Base-by-base conservation (phyloP, 2,797 vertebrate genomes). In the Arnoldichthys spilopterus region DNA sequence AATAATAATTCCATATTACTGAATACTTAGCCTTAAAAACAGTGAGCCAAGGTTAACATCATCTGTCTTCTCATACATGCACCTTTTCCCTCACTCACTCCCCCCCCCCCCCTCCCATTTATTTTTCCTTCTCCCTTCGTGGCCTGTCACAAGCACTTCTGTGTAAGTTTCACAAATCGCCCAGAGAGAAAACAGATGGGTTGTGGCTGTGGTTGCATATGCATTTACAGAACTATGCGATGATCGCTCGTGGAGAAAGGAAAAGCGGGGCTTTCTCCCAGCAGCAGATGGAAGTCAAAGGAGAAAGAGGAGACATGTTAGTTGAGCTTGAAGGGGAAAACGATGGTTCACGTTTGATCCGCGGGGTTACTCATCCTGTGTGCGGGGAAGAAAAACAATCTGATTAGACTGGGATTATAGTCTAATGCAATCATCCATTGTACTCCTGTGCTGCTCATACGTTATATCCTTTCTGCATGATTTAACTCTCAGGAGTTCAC, bases 171-270 rank as follows among this genome's bases (percentile, higher is more conserved):
- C 68, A 56, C 34, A 77, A 70, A 81, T 84, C 83, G 34, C 77
- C 71, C 77, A 1, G 40, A 86, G 87, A 84, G 84, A 85, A 89
- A 88, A 85, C 88, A 89, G 88, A 90, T 89, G 88, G 89, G 78
- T 82, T 84, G 78, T 81, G 83, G 87, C 86, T 92, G 89, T 80
- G 90, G 90, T 84, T 91, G 81, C 84, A 78, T 86, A 86, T 88
- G 87, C 89, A 87, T 85, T 81, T 79, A 85, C 82, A 90, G 89
- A 89, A 88, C 84, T 85, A 28, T 26, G 64, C 26, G 7, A 15
- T 24, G 72, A 75, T 82, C 13, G 40, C 45, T 77, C 8, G 16
- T 61, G 45, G 30, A 47, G 51, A 54, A 54, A 32, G 30, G 43
- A 64, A 67, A 73, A n/a, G 68, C 43, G 30, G 59, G 32, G 34